Evolutionary conservation across 1,140 invertebrate species (phyloP), one percentile per base, ranked within the genome.

Genomic region (Habropoda laboriosa): DNA sequence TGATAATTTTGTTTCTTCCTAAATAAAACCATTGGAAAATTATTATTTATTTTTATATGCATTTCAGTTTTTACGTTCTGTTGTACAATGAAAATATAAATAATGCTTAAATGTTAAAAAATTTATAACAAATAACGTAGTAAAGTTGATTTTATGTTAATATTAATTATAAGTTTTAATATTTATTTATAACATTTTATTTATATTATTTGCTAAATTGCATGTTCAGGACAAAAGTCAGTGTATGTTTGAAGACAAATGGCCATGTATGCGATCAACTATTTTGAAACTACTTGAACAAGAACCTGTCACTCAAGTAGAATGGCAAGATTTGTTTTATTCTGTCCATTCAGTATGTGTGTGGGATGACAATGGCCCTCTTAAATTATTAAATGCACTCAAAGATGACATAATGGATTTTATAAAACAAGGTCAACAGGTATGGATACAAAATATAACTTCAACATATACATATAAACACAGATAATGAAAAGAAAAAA

Each of bases 261-360:
- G 98, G 98, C 98, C 98, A 61, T 94, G 94, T 79, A 99, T 99
- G 96, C 95, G 97, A 82, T 97, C 97, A 13, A 98, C 97, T 83
- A 98, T 99, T 55, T 92, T 99, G 61, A 99, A 99, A 93, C 92
- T 99, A 45, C 93, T 99, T 49, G 96, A 98, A 86, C 98, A 99
- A 93, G 98, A 99, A 90, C 94, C 97, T 38, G 98, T 99, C 0
- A 97, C 97, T n/a, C 96, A 97, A 89, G 94, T 94, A 83, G 98
- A 99, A 95, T 99, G 98, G 98, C 98, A 99, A 92, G 98, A 99
- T 92, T 93, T 99, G 79, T 99, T 99, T 93, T 99, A 97, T 93
- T 96, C 97, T 61, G 97, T 99, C 12, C 98, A 99, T 93, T 95
- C 96, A 63, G 98, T 99, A 12, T 99, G 98, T 91, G 91, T 99